Evolutionary conservation across 2,888 invertebrate species (phyloP).

Genomic region (Drosophila barbarae): DNA sequence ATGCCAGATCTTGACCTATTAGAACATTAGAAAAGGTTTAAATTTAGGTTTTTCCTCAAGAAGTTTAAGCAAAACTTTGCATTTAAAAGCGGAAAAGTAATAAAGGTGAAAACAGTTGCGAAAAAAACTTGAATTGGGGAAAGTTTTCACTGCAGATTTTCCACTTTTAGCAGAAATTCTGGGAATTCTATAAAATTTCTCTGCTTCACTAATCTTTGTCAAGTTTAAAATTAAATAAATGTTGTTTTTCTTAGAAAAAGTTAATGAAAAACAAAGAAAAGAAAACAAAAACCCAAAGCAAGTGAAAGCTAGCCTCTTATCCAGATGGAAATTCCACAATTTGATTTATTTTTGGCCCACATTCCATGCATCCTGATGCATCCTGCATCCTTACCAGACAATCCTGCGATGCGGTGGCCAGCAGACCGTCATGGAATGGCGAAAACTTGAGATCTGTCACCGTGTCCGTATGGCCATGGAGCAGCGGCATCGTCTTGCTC

Average conservation of each 20-base stretch:
- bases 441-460: conserved; percentile 97
- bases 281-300: no score
- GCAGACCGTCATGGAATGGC: conserved; percentile 94
- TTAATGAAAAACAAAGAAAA: no score
- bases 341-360: no score
- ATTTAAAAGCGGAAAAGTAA: neutral
- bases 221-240: no score
- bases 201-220: neutral
- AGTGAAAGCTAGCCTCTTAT: neutral
- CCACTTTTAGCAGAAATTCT: neutral
- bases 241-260: neutral
- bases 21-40: no score
- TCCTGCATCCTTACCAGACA: conserved; percentile 83
- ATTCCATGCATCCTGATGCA: no score
- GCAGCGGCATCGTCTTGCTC: conserved; percentile 91
- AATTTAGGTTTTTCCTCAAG: no score
- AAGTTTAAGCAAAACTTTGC: no score
- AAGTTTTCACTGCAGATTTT: neutral
- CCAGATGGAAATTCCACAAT: neutral
- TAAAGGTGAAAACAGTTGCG: neutral
- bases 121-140: conserved; percentile 7
- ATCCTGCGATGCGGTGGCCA: conserved; percentile 94
- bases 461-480: conserved; percentile 93
- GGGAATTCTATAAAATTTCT: neutral
- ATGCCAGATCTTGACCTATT: conserved; percentile 92